Base-by-base conservation (phyloP, 2,113 vertebrate species). In the Kryptolebias marmoratus region DNA sequence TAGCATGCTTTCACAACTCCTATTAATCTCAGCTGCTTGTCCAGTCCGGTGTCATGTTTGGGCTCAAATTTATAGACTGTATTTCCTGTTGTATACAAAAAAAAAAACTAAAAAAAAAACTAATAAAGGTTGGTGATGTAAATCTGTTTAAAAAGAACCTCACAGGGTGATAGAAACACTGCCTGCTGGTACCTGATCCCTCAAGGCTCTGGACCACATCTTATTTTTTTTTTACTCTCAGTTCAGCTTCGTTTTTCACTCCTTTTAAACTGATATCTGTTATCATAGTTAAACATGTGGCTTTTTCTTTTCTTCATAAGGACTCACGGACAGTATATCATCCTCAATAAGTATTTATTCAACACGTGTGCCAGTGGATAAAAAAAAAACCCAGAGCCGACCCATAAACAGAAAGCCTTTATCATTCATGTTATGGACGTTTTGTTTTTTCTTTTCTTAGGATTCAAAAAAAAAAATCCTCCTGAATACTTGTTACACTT, bases 401-500 rank as follows among this genome's bases (percentile, higher is more conserved):
- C 28, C 7, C 1, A 5, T 55, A 27, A 55, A 42, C 54, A 13
- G 11, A 50, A n/a, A 7, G 11, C 2, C 48, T 11, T 49, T 18
- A 42, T 36, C 12, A 27, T 53, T 27, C 30, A 31, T 22, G 13
- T 31, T 42, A 3, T 7, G 27, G 11, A 31, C 11, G 6, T 13
- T 0, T 48, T 4, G 1, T 48, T 22, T 22, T 58, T 30, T 30
- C 5, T 64, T 81, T 55, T 55, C 4, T 58, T 36, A 62, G 52
- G 44, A 61, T 7, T 27, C 27, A 22, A 36, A 39, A 39, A 12
- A 53, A 11, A 58, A 48, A 14, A 22, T 11, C 5, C 0, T 47
- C 42, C 13, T 5, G 18, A 58, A 30, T 22, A 30, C 73, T 31
- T 44, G 71, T 72, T 53, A 4, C 15, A 63, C 53, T 42, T 49